Evolutionary conservation across 2,797 vertebrate genomes (phyloP).

Genomic region (Sebastes reedi): DNA sequence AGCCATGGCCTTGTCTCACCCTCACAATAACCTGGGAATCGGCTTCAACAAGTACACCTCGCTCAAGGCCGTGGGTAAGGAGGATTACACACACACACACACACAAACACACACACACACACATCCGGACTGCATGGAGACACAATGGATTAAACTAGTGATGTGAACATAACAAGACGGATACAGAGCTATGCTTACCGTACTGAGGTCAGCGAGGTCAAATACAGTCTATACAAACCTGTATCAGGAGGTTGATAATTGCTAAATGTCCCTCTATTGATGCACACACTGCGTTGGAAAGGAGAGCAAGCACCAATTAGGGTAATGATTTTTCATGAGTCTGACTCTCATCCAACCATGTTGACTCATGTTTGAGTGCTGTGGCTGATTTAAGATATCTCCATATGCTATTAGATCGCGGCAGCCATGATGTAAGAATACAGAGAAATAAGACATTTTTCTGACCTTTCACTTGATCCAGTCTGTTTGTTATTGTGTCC

Average conservation of each 20-base stretch:
- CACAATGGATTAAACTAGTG: neutral
- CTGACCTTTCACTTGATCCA: no score
- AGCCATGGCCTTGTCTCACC: constrained; percentile 82
- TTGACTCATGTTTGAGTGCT: constrained; percentile 18
- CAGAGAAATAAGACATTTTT: no score
- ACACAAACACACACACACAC: constrained; percentile 10
- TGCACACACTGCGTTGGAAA: neutral
- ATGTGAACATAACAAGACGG: neutral
- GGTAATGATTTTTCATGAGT: constrained; percentile 39
- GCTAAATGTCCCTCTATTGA: neutral
- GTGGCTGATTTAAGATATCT: neutral
- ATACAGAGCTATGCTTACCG: neutral
- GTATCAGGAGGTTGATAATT: constrained; percentile 2
- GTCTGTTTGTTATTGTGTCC: no score
- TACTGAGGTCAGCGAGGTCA: neutral
- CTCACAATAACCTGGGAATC: constrained; percentile 84
- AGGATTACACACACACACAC: neutral
- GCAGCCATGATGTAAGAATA: neutral
- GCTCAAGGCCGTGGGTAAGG: constrained; percentile 90
- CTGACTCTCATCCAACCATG: constrained; percentile 15
- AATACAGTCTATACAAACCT: neutral
- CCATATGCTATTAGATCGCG: neutral
- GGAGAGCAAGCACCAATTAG: constrained; percentile 15
- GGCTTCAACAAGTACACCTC: constrained; percentile 88
- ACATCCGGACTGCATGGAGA: neutral